A percentile compares a stretch with the other conserved stretches of the same genome.
Evolutionary conservation across 1,140 invertebrate genomes (phyloP).

Genomic region (Panagrolaimus sp.): DNA sequence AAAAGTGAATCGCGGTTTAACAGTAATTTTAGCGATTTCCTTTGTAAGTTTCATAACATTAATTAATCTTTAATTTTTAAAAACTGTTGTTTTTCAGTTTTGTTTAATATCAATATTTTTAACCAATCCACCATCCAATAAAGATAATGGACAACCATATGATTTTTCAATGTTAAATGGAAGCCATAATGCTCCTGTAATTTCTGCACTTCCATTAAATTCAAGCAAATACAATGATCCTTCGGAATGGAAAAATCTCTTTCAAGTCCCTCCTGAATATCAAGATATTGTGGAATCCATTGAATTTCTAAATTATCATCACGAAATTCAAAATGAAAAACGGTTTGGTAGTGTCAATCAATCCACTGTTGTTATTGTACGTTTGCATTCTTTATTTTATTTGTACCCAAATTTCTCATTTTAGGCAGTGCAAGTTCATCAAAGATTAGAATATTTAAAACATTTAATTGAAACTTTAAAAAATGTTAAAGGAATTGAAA

Average conservation of each 20-base stretch:
- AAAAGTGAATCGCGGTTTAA: no score
- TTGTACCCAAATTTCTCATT: neutral
- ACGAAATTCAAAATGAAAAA: constrained; percentile 47
- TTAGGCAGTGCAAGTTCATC: constrained; percentile 72
- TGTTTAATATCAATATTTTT: no score
- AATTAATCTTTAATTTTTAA: no score
- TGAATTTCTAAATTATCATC: constrained; percentile 49
- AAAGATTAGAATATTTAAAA: constrained; percentile 79
- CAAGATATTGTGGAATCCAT: constrained; percentile 28
- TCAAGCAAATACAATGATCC: neutral
- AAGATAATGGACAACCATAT: no score
- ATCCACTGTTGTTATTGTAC: constrained; percentile 16
- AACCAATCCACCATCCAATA: no score
- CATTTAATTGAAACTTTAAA: constrained; percentile 84
- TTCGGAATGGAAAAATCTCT: neutral
- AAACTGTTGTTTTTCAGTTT: no score
- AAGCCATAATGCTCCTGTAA: no score
- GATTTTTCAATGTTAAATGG: no score
- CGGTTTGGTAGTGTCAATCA: constrained; percentile 41
- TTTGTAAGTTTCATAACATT: no score
- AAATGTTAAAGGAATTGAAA: constrained; percentile 79
- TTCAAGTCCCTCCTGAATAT: constrained; percentile 9
- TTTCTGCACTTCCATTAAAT: neutral
- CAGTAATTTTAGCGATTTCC: no score
- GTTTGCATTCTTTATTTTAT: neutral